Base-by-base conservation (phyloP, 1,140 invertebrate genomes). In the Zaprionus nigranus region DNA sequence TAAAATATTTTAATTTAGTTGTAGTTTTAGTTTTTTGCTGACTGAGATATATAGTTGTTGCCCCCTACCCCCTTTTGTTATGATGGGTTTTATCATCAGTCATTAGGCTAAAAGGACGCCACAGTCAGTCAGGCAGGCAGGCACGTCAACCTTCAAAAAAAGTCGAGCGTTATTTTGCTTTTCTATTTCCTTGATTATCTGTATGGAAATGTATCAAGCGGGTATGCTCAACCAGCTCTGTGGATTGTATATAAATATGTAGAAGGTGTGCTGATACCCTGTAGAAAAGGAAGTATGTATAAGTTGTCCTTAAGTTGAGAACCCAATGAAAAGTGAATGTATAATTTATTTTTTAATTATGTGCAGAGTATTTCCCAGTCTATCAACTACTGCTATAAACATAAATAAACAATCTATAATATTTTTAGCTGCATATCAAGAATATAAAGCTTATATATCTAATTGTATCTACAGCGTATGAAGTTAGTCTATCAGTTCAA, bases 1-100 rank as follows among this genome's bases (percentile, higher is more conserved):
- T 90, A 79, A 88, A 88, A 88, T 90, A 90, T 85, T 88, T 88
- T 88, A 90, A 88, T 90, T 88, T 88, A 85, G 85, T 88, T 90
- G 70, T 74, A 78, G 75, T 70, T 78, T 79, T 78, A 75, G 76
- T 79, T 72, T 43, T 53, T 38, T 30, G 38, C 38, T 34, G 3
- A 71, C 49, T 58, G 34, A 61, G 51, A 34, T 51, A 34, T 51
- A 34, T 51, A 49, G 24, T 68, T 69, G 26, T 67, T 69, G 15
- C 65, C 46, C 3, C 78, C 79, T 61, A 61, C 60, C 54, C 79
- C 65, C 60, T 53, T 54, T 70, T 38, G 49, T 71, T 66, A 26
- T 63, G 62, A 30, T 77, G 57, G 70, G 67, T 63, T 81, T 78
- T 87, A 88, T 88, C 79, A 87, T 75, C 78, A 74, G 84, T 85